These are phyloP conservation scores for Spheniscus mendiculus DNA, from an alignment of 2,113 vertebrate genomes.

Conservation along the genomic window DNA sequence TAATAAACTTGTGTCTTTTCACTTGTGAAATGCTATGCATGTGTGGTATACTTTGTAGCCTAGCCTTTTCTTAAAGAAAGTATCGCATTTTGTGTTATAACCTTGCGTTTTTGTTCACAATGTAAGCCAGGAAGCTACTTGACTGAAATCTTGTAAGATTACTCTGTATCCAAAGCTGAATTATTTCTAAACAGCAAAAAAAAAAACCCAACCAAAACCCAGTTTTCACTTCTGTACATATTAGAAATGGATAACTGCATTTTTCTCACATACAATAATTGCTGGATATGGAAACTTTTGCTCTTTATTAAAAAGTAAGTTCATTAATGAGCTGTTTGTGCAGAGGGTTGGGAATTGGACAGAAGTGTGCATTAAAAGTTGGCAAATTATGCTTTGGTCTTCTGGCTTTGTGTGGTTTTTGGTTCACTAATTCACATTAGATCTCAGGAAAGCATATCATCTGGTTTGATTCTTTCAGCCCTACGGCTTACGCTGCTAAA, in stretches of 20 bases:
- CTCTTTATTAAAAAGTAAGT: not conserved
- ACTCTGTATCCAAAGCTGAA: not conserved
- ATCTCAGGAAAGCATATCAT: not conserved
- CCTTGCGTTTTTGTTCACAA: not conserved
- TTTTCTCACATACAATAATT: not conserved
- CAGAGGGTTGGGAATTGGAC: not conserved
- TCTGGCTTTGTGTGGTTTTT: not conserved
- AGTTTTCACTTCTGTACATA: not conserved
- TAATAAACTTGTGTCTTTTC: not conserved
- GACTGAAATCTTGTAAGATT: not conserved
- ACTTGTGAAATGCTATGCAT: not conserved
- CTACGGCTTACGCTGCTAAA: not conserved
- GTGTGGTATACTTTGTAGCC: not conserved
- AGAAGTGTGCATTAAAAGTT: not conserved
- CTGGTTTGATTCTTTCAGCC: not conserved
- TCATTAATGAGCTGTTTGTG: not conserved
- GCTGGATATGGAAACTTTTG: not conserved
- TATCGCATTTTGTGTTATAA: not conserved
- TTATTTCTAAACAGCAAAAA: not conserved
- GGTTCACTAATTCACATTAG: not conserved
- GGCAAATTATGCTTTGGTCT: not conserved
- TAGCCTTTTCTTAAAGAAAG: not conserved
- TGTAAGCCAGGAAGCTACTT: not conserved
- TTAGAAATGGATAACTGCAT: not conserved
- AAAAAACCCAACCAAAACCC: fast-evolving